Base-by-base conservation (phyloP, 2,888 invertebrate species). In the Lasioglossum calceatum region DNA sequence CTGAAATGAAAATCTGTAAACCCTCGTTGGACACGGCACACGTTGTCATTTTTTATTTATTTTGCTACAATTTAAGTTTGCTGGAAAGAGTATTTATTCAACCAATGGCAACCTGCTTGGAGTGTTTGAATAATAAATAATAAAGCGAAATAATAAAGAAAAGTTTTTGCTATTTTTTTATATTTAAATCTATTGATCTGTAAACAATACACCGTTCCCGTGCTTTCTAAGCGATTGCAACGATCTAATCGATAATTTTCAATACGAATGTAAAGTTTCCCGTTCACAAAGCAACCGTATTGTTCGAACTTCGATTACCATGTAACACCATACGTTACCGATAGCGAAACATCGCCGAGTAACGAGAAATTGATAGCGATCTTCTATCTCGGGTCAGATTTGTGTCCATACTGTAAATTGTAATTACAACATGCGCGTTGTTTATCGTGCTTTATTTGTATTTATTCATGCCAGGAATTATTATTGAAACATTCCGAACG, bases 291-390 rank as follows among this genome's bases (percentile, higher is more conserved):
- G 50, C 19, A 36, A 27, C 39, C n/a, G 54, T 70, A 74, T 54
- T 16, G 36, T 77, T 47, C 16, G 23, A 84, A 82, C 23, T 19
- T 16, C n/a, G n/a, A 19, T 23, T 54, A 42, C 54, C 27, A 54
- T 23, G 54, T 16, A 27, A 50, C 23, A 4, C 7, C 36, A 36
- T 54, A 73, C 36, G 10, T 64, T 67, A 2, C 4, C 70, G 23
- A 8, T 54, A 61, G 14, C 50, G 58, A 64, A 54, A 10, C 44
- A 72, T 61, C 61, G 32, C 36, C 67, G 50, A 14, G 10, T 19
- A 77, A 84, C 77, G 64, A 84, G 67, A 84, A 84, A 81, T 72
- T 44, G 81, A 81, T 73, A 78, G 12, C 73, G 72, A 73, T 72
- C 39, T 54, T 50, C 36, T 54, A 74, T 50, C 47, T 39, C 58